Evolutionary conservation across 2,888 invertebrate species (phyloP), one percentile per base, ranked within the genome.

Genomic region (Muscina levida): DNA sequence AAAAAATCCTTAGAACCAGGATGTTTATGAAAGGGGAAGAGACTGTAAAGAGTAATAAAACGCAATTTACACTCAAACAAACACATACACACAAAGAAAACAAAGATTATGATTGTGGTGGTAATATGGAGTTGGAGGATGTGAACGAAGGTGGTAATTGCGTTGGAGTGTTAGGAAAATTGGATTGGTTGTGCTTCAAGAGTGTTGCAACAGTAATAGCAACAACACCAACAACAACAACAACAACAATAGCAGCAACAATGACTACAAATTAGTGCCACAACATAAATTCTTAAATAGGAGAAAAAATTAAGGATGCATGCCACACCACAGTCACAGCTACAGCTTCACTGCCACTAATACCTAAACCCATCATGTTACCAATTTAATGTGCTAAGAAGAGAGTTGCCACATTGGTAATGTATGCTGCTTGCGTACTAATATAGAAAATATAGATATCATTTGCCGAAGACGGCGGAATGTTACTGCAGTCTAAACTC

Each of bases 181-280:
- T 13, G 53, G 53, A 53, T 53, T 53, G 53, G 24, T 11, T 22
- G 22, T 53, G 53, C 22, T n/a, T n/a, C n/a, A n/a, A n/a, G n/a
- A n/a, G n/a, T n/a, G n/a, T n/a, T n/a, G n/a, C n/a, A n/a, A n/a
- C n/a, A n/a, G n/a, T n/a, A n/a, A n/a, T n/a, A n/a, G n/a, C n/a
- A n/a, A n/a, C n/a, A n/a, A n/a, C n/a, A n/a, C n/a, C n/a, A n/a
- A n/a, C n/a, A n/a, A n/a, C n/a, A n/a, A n/a, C n/a, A 24, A n/a
- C 56, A 76, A 6, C 11, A 24, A 48, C 19, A 17, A 44, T 37
- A 37, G n/a, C 39, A 53, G 26, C 44, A 48, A 56, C 19, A 74
- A 71, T 48, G 26, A 65, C 42, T 59, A 75, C 72, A 82, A 79
- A 79, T 82, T 82, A 82, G 82, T 82, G 79, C 79, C 82, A 82